Base-by-base conservation (phyloP, 2,888 invertebrate species). In the Hirtodrosophila duncani region DNA sequence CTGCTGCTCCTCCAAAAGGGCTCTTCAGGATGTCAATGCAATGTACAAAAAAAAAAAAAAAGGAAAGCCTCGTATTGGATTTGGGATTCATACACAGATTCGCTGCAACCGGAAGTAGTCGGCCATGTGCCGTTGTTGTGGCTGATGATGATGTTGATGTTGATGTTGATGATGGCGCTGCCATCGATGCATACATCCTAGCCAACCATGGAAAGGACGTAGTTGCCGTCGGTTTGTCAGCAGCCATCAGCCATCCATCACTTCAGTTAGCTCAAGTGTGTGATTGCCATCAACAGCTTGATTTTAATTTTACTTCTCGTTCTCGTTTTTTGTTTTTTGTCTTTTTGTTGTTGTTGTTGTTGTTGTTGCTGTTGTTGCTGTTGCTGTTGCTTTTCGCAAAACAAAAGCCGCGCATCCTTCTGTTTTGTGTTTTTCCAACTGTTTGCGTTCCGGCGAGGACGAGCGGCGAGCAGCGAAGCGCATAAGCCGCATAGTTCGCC, bases 251-350 rank as follows among this genome's bases (percentile, higher is more conserved):
- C 33, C 43, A 62, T 56, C 51, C 67, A 60, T 55, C 75, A 78
- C 51, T 63, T 63, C 41, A 62, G 52, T 24, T 55, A 70, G 49
- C 75, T 68, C 68, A 66, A 77, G 77, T 66, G 80, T 77, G 72
- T 74, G 74, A 74, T 80, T 77, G 81, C 78, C 56, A 74, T 74
- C 74, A 74, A 77, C 74, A 74, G 74, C 81, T 80, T 80, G 78
- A 77, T 80, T 74, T 74, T 56, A 67, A 66, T 56, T 65, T 80
- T 38, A 39, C 23, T 27, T 27, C 26, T 42, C 42, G 3, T 10
- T 17, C 26, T 21, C 3, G 36, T 17, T 17, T 2, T 49, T 20
- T 36, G 2, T 27, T 7, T 16, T 14, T 18, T 45, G 9, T 6
- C 29, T 8, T 34, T 6, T 11, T 23, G n/a, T 24, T 36, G 11